Percentiles rank a stretch among this genome's conserved stretches.
phyloP scores from a whole-genome alignment of 2,888 invertebrate genomes.

The Trachelus iudaicus region DNA sequence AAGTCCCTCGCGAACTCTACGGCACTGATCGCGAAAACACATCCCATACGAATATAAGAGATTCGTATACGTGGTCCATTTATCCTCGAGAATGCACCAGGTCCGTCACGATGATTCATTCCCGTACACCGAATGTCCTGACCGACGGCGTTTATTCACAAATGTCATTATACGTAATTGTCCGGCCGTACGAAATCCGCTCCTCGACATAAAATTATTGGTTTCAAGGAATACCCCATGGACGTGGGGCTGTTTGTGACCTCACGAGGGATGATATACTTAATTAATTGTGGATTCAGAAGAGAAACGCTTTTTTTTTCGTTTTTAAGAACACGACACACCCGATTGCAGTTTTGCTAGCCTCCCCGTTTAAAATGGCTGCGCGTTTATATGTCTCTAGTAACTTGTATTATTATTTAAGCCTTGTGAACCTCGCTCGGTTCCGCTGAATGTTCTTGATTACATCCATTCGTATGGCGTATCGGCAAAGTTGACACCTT shows the following conservation, averaged over 20 bases:
- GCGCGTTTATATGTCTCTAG: not conserved
- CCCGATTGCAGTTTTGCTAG: not conserved
- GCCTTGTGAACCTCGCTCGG: not conserved
- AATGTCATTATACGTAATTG: not conserved
- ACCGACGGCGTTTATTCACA: not conserved
- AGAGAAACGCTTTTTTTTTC: not conserved
- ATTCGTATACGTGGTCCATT: not conserved
- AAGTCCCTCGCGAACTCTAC: not conserved
- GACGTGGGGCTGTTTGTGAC: not conserved
- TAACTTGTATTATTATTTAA: not conserved
- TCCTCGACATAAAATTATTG: not conserved
- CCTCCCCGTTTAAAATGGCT: not conserved
- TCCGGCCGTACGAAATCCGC: not conserved
- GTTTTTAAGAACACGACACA: not conserved
- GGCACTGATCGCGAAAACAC: not conserved
- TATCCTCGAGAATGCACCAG: not conserved
- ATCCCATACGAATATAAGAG: not conserved
- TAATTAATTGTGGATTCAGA: not conserved
- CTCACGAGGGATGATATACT: not conserved
- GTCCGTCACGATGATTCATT: not conserved
- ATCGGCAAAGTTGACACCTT: not conserved
- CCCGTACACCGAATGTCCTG: not conserved
- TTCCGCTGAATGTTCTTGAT: not conserved
- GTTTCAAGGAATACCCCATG: not conserved
- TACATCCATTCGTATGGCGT: not conserved